phyloP scores from a whole-genome alignment of 2,888 invertebrate genomes.

The Rhagium mordax region DNA sequence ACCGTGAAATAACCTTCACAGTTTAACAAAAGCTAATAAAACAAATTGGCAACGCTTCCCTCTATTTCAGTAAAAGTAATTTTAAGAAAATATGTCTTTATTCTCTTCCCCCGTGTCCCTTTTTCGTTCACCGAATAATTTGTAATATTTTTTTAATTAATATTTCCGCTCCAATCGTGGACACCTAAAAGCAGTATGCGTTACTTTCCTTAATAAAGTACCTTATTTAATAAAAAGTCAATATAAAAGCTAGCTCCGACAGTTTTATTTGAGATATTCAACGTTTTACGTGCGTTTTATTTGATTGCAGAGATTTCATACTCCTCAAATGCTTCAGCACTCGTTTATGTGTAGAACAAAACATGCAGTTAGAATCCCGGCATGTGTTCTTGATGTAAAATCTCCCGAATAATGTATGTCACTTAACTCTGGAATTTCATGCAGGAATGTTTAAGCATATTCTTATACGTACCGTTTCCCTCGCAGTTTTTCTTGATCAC shows the following conservation, averaged over 20 bases:
- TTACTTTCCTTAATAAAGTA: not conserved
- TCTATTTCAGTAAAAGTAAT: conserved; percentile 9
- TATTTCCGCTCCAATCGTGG: not conserved
- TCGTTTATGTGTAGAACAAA: not conserved
- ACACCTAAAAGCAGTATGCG: not conserved
- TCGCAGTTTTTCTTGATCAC: too few species aligned
- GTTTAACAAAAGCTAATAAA: conserved; percentile 21
- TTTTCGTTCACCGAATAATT: not conserved
- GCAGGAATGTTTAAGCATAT: not conserved
- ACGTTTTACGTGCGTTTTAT: conserved; percentile 8
- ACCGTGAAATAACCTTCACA: not conserved
- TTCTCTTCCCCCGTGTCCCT: not conserved
- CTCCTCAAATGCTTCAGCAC: not conserved
- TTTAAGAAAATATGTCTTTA: conserved; percentile 22
- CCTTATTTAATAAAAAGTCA: not conserved
- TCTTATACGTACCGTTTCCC: too few species aligned
- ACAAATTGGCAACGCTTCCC: conserved; percentile 29
- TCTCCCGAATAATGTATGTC: not conserved
- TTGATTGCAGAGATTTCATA: conserved; percentile 7
- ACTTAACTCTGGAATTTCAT: not conserved
- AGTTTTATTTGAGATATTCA: not conserved
- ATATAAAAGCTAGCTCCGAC: not conserved
- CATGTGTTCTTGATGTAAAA: not conserved
- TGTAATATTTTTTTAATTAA: conserved; percentile 7
- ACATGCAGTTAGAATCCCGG: not conserved